Evolutionary conservation across 1,140 invertebrate species (phyloP).

Genomic region (Drosophila ohnishii): DNA sequence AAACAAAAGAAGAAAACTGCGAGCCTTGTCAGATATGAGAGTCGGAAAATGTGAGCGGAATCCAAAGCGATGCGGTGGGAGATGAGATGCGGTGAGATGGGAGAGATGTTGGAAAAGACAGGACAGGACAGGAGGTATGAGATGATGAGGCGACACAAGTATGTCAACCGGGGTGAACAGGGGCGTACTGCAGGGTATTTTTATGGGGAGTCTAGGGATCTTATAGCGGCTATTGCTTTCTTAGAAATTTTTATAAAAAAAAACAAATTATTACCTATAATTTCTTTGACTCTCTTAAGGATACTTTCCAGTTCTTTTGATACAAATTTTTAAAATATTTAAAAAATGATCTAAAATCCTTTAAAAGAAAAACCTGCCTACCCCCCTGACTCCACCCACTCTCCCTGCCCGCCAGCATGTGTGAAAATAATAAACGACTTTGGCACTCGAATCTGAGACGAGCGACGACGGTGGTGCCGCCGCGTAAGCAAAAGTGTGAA

Average conservation of each 20-base stretch:
- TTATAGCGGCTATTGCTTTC: no score
- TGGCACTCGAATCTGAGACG: constrained; percentile 54
- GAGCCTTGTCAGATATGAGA: constrained; percentile 40
- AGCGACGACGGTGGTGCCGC: constrained; percentile 11
- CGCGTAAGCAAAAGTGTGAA: constrained; percentile 69
- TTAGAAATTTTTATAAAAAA: background rate
- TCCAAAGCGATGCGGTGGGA: constrained; percentile 28
- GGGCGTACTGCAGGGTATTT: background rate
- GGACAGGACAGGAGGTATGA: background rate
- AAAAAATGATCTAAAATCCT: background rate
- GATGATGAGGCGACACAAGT: constrained; percentile 1
- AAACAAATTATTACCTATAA: background rate
- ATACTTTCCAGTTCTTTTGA: background rate
- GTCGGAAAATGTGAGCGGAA: constrained; percentile 45
- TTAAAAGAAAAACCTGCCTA: no score
- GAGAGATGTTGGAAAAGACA: background rate
- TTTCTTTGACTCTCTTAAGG: background rate
- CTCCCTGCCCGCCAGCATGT: constrained; percentile 20
- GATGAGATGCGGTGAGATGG: constrained; percentile 9
- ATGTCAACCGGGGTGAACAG: background rate
- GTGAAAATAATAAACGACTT: constrained; percentile 81
- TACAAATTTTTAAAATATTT: background rate
- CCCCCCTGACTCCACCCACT: constrained; percentile 6
- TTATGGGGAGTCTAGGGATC: background rate
- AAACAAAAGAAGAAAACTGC: constrained; percentile 34